Percentiles rank a stretch among this genome's conserved stretches.
phyloP scores from a whole-genome alignment of 2,797 vertebrate genomes.

The Gambelia wislizenii region DNA sequence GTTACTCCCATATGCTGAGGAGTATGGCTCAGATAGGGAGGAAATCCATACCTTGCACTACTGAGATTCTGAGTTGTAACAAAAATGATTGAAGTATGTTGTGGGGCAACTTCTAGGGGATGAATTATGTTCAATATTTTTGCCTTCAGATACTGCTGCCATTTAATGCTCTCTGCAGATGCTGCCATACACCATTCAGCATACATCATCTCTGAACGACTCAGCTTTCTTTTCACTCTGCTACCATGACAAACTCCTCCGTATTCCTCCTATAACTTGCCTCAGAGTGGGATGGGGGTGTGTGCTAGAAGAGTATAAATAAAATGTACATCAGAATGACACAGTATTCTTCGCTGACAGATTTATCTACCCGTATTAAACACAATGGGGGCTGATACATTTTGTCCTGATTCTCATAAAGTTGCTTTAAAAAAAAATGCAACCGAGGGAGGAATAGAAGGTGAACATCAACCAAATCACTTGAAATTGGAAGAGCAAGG shows the following conservation, averaged over 20 bases:
- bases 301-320: conserved; percentile 11
- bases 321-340: conserved; percentile 7
- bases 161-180: not conserved
- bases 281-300: not conserved
- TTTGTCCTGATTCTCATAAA: not conserved
- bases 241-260: conserved; percentile 20
- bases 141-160: not conserved
- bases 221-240: conserved; percentile 4
- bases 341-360: not conserved
- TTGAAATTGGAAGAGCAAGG: not conserved
- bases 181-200: not conserved
- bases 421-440: not conserved
- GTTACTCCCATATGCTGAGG: not conserved
- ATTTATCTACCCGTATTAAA: conserved; percentile 3
- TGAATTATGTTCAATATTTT: not conserved
- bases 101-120: not conserved
- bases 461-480: not conserved
- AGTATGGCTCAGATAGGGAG: not conserved
- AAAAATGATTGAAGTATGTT: not conserved
- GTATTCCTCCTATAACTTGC: not conserved
- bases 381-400: not conserved
- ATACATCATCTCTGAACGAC: not conserved
- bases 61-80: not conserved
- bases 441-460: not conserved
- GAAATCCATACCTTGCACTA: not conserved